Evolutionary conservation across 2,113 vertebrate genomes (phyloP), one percentile per base, ranked within the genome.

Genomic region (Myrmophylax atrothorax): DNA sequence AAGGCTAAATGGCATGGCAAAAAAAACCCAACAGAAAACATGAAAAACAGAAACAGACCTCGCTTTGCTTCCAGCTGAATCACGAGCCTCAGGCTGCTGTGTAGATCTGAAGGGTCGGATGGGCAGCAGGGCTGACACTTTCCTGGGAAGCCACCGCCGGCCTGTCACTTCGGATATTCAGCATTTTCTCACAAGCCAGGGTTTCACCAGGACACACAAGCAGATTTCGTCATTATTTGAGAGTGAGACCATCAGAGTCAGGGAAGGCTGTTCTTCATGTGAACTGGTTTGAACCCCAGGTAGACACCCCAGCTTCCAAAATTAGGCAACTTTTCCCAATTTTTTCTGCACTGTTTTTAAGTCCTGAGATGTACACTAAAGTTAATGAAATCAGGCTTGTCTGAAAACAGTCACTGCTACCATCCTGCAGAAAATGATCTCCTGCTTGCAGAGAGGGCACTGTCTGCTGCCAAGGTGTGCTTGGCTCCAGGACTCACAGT

Each of bases 121-220:
- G 81, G 73, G 35, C 52, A 87, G 47, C n/a, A 31, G 69, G 19
- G 47, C 44, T 94, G 92, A 82, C 78, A 52, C 80, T 91, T 89
- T 73, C 72, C 64, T 70, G 46, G 62, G 76, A 94, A 93, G 60
- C 42, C 73, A 52, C 74, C 0, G 6, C 44, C 1, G 0, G 19
- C 69, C 70, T 91, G 81, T 87, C 78, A 79, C 53, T 90, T 66
- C 58, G n/a, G 37, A 89, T 75, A 74, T n/a, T 64, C 81, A 76
- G 81, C 37, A n/a, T 78, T 84, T 95, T 93, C 50, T 84, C 72
- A 85, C 44, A 90, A 87, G 75, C 28, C 49, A 66, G 87, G 64
- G 89, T 84, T 94, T 74, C 2, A 0, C 38, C 5, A 10, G 44
- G 75, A 22, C 78, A 87, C 70, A 55, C 40, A 73, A 68, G 29